Evolutionary conservation across 37 sponge, comb jelly and placozoan genomes (phyloP), one percentile per base, ranked within the genome.

Genomic region (Chondrosia reniformis): DNA sequence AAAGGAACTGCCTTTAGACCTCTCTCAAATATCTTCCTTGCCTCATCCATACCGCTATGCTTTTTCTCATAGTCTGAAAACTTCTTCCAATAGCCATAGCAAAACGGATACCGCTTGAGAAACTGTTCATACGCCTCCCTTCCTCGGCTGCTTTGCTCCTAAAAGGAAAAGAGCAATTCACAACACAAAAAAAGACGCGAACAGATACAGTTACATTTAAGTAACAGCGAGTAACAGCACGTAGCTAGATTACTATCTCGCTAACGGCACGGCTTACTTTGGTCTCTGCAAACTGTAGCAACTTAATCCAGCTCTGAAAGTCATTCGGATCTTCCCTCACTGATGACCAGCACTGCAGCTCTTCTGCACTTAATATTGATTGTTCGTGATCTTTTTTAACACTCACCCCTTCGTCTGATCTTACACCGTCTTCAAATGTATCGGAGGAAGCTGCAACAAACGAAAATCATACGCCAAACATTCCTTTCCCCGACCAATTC

Each of bases 31-130:
- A 94, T 81, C 91, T 90, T 81, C 32, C 28, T 75, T 41, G 87
- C 87, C 5, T 64, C 75, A 10, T 86, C 84, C 13, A 63, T 45
- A 2, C 75, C 58, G 24, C 63, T 37, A 7, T 63, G 80, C 32
- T 57, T 75, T 77, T 77, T 76, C 65, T 75, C 89, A 22, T 81
- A 81, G 62, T 95, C 96, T 28, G 92, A 88, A 74, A 80, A 91
- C 63, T 95, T 95, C 85, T 89, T 95, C 96, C 96, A 95, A 79
- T 95, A 95, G 21, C 96, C 96, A 69, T 88, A 95, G 84, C 96
- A 95, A 81, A 80, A 91, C 4, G 96, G 96, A 46, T 86, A 95
- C 30, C 56, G 79, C 65, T 74, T 17, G 6, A 95, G 80, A 78
- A 95, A 95, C 4, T 66, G 46, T 37, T 83, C 81, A 65, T 86